Conservation (phyloP, 2,888 invertebrate genomes). For the Siphonodentalium dalli region DNA sequence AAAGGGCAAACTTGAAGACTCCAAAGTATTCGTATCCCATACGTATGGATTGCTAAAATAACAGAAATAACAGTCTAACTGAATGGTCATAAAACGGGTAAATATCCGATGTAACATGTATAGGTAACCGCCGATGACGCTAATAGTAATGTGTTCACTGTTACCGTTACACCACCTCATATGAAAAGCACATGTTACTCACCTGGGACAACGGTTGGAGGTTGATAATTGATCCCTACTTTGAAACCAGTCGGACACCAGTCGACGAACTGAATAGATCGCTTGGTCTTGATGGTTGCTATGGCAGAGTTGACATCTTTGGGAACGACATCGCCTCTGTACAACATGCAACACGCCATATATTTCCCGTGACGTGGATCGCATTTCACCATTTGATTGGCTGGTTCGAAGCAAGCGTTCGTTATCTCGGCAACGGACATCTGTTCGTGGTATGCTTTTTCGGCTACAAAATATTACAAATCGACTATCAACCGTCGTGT, state of each 20-base stretch:
- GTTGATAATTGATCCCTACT: slow-evolving; percentile 69
- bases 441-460: slow-evolving; percentile 94
- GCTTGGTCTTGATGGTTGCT: slow-evolving; percentile 88
- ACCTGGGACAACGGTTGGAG: slow-evolving; percentile 40
- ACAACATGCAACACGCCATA: slow-evolving; percentile 67
- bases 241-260: slow-evolving; percentile 75
- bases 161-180: no score
- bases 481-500: no score
- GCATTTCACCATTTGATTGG: slow-evolving; percentile 64
- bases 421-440: slow-evolving; percentile 57
- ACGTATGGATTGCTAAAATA: no score
- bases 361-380: slow-evolving; percentile 65
- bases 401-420: slow-evolving; percentile 59
- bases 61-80: no score
- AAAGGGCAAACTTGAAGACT: no score
- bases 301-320: slow-evolving; percentile 62
- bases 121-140: no score
- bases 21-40: no score
- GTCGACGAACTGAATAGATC: slow-evolving; percentile 73
- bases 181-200: background rate
- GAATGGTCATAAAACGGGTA: no score
- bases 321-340: slow-evolving; percentile 63
- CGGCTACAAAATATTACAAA: slow-evolving; percentile 68
- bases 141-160: no score
- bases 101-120: no score